Percentiles rank a stretch among this genome's conserved stretches.
Evolutionary conservation across 2,888 invertebrate species (phyloP).

Genomic region (Byasa hedistus): DNA sequence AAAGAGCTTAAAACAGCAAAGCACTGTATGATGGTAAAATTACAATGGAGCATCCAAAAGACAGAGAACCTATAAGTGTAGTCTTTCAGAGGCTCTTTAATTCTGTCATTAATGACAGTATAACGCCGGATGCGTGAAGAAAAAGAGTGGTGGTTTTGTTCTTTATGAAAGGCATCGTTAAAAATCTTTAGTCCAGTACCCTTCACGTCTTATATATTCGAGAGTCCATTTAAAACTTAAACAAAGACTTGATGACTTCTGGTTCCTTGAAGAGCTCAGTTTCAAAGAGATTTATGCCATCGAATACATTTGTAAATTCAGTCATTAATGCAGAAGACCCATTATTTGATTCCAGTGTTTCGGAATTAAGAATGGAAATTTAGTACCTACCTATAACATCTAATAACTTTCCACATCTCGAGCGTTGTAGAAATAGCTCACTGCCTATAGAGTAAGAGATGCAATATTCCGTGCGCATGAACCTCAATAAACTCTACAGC

Average conservation of each 20-base stretch:
- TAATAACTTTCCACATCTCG: too few species aligned
- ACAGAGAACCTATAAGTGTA: slow-evolving; percentile 9
- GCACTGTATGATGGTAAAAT: slow-evolving; percentile 2
- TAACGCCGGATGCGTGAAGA: slow-evolving; percentile 16
- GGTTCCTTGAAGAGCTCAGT: neutral
- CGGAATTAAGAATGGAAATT: neutral
- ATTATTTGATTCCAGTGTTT: neutral
- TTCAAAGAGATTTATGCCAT: neutral
- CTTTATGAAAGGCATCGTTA: slow-evolving; percentile 20
- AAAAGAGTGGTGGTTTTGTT: slow-evolving; percentile 19
- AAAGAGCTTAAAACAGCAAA: slow-evolving; percentile 18
- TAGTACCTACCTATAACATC: too few species aligned
- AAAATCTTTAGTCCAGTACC: slow-evolving; percentile 15
- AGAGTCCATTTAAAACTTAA: slow-evolving; percentile 20
- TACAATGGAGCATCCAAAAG: slow-evolving; percentile 11
- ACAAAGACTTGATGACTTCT: slow-evolving; percentile 1
- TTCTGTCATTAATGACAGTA: slow-evolving; percentile 16
- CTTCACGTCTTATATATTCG: slow-evolving; percentile 14
- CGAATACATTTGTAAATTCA: neutral
- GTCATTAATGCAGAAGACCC: neutral
- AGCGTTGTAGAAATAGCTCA: too few species aligned
- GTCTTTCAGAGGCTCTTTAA: slow-evolving; percentile 22
- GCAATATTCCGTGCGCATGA: too few species aligned
- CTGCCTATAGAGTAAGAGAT: too few species aligned
- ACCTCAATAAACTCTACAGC: too few species aligned